Conservation (phyloP, 2,797 vertebrate genomes). For the Sparus aurata region DNA sequence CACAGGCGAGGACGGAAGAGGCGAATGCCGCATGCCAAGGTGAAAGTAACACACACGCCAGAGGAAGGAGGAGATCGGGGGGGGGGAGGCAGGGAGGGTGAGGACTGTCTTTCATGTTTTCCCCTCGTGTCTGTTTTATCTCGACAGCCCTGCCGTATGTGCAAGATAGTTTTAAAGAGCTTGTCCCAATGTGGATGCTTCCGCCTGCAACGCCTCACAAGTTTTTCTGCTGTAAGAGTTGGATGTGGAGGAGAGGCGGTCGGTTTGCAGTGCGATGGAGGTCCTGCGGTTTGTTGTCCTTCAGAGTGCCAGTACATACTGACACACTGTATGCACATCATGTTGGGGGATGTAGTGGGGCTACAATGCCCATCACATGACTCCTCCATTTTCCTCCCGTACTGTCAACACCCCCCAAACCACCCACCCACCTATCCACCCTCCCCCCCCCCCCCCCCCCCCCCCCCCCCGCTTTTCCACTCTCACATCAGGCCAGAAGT, state of each 20-base stretch:
- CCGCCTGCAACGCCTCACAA: conserved; percentile 7
- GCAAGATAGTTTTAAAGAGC: conserved; percentile 50
- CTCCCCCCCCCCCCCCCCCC: not conserved
- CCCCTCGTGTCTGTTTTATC: conserved; percentile 56
- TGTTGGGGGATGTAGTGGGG: conserved; percentile 12
- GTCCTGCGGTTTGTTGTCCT: conserved; percentile 20
- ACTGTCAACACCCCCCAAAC: conserved; percentile 9
- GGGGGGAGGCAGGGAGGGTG: conserved; percentile 15
- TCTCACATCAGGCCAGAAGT: conserved; percentile 64
- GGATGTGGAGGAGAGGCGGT: conserved; percentile 40
- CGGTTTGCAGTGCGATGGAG: conserved; percentile 4
- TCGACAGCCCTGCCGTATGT: conserved; percentile 41
- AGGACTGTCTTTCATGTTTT: conserved; percentile 60
- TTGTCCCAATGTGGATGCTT: conserved; percentile 27
- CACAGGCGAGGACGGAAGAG: conserved; percentile 41
- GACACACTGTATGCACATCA: conserved; percentile 28
- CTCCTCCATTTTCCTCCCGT: conserved; percentile 30
- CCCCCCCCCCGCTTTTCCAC: conserved; percentile 19
- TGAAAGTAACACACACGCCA: conserved; percentile 66
- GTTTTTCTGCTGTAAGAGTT: conserved; percentile 35
- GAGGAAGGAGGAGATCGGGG: conserved; percentile 35
- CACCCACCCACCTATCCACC: not conserved
- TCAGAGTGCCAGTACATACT: conserved; percentile 14
- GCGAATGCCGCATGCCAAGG: conserved; percentile 63
- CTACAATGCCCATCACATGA: conserved; percentile 33